Conservation (phyloP, 1,140 invertebrate genomes). For the Nomia melanderi region DNA sequence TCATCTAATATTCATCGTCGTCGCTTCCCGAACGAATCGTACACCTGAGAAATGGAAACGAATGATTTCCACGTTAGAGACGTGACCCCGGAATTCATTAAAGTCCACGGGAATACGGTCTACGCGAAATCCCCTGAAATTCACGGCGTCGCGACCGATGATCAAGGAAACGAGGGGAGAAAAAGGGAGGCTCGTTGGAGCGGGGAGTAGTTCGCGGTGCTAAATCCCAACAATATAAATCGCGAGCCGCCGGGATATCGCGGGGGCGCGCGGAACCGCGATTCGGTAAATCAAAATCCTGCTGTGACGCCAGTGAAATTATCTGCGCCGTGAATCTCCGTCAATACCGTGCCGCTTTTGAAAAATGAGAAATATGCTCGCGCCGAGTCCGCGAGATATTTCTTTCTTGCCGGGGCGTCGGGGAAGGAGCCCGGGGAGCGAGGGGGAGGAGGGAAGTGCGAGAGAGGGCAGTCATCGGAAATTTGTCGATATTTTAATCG, state of each 20-base stretch:
- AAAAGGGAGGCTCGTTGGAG: too few relatives aligned
- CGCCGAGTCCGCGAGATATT: conserved; percentile 29
- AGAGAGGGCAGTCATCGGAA: conserved; percentile 32
- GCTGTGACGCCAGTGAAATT: conserved; percentile 30
- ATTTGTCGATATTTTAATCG: conserved; percentile 56
- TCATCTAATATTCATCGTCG: too few relatives aligned
- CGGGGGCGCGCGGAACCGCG: conserved; percentile 6
- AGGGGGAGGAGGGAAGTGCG: too few relatives aligned
- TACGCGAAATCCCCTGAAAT: too few relatives aligned
- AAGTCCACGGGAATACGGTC: too few relatives aligned
- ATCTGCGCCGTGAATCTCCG: conserved; percentile 40
- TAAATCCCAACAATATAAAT: conserved; percentile 12
- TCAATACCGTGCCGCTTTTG: conserved; percentile 32
- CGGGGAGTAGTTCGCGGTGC: not conserved
- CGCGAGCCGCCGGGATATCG: not conserved
- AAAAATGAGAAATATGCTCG: conserved; percentile 40
- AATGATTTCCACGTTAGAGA: too few relatives aligned
- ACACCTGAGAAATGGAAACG: too few relatives aligned
- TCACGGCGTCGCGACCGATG: too few relatives aligned
- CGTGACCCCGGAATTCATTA: too few relatives aligned
- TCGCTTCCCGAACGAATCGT: too few relatives aligned
- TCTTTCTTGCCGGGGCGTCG: conserved; percentile 18
- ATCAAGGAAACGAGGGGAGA: too few relatives aligned
- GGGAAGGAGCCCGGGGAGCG: not conserved
- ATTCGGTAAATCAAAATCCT: conserved; percentile 37